Conservation (phyloP, 2,113 vertebrate species). For the Hyaena hyaena region DNA sequence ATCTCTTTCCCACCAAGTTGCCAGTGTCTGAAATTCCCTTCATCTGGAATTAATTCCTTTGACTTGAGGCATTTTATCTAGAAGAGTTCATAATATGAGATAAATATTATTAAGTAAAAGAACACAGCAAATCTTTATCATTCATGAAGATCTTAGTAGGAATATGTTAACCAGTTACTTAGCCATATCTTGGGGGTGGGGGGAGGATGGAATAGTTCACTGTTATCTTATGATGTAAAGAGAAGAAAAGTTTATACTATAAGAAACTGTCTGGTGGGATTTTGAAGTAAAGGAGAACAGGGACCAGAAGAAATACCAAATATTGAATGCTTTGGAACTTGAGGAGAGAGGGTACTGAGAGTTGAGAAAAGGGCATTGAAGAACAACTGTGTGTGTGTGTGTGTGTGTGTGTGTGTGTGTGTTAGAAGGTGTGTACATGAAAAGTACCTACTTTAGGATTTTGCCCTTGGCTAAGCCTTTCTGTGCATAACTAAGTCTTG, state of each 20-base stretch:
- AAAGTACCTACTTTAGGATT: slow-evolving; percentile 4
- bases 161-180: background rate
- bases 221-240: background rate
- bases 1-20: background rate
- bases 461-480: background rate
- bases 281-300: background rate
- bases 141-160: background rate
- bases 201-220: background rate
- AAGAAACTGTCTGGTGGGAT: background rate
- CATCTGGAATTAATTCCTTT: slow-evolving; percentile 8
- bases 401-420: background rate
- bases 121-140: background rate
- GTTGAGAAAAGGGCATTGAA: background rate
- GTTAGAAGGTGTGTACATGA: background rate
- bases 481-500: background rate
- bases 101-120: background rate
- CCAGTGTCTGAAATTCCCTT: background rate
- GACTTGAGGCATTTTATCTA: background rate
- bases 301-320: background rate
- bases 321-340: background rate
- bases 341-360: background rate
- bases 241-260: background rate
- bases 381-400: background rate
- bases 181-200: background rate
- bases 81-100: background rate